Evolutionary conservation across 92 coral and sea anemone genomes (phyloP).

Genomic region (Bergia puertoricense): DNA sequence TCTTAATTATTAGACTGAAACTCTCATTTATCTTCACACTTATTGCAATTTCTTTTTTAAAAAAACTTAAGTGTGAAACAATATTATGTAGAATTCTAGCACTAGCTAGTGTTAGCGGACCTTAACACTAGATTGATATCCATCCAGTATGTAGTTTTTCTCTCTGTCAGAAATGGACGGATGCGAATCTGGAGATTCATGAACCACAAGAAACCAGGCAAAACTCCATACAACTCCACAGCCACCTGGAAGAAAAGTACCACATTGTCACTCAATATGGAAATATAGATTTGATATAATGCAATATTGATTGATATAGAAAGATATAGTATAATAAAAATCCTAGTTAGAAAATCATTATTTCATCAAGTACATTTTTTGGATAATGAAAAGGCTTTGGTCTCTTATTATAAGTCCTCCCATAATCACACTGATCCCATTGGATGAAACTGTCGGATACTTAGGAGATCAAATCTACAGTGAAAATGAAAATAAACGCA

Average conservation of each 20-base stretch:
- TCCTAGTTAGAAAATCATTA: too few species aligned
- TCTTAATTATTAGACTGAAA: too few species aligned
- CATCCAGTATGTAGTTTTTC: slow-evolving; percentile 5
- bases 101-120: background rate
- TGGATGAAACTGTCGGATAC: too few species aligned
- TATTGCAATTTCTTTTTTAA: background rate
- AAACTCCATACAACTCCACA: slow-evolving; percentile 30
- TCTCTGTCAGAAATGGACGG: slow-evolving; percentile 24
- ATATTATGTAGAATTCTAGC: background rate
- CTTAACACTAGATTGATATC: background rate
- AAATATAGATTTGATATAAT: too few species aligned
- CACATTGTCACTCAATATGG: background rate
- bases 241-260: slow-evolving; percentile 2
- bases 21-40: background rate
- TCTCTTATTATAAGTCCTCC: too few species aligned
- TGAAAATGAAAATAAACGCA: too few species aligned
- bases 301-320: background rate
- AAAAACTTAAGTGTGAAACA: background rate
- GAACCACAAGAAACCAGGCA: slow-evolving; percentile 25
- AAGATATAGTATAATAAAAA: too few species aligned
- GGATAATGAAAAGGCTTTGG: too few species aligned
- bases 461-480: too few species aligned
- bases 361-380: too few species aligned
- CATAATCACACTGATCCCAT: too few species aligned
- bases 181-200: slow-evolving; percentile 4